Evolutionary conservation across 2,113 vertebrate genomes (phyloP).

Genomic region (Aldabrachelys gigantea): DNA sequence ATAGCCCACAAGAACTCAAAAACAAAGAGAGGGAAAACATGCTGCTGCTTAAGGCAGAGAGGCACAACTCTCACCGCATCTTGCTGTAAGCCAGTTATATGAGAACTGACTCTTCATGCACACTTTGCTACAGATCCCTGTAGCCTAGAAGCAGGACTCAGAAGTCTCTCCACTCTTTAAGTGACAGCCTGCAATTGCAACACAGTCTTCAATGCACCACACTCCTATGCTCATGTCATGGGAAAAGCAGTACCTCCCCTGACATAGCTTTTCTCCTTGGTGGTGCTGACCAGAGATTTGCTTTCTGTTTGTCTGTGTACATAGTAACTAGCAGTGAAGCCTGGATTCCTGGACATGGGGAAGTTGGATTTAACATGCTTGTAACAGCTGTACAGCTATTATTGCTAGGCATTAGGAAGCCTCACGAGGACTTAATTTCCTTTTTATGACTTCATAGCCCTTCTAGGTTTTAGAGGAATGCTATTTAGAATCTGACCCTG

Average conservation of each 20-base stretch:
- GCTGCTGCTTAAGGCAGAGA: neutral
- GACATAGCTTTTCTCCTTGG: neutral
- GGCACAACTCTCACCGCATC: neutral
- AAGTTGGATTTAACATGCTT: neutral
- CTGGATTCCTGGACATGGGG: neutral
- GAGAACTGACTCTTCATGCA: neutral
- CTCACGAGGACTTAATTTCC: neutral
- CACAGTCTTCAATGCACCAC: neutral
- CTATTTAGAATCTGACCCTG: too few species aligned
- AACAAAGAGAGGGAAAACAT: neutral
- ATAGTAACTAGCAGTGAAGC: neutral
- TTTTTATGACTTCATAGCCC: neutral
- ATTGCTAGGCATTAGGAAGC: neutral
- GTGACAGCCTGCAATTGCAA: neutral
- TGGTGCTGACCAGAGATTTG: neutral
- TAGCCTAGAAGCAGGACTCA: neutral
- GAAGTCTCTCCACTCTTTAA: neutral
- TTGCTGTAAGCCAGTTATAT: neutral
- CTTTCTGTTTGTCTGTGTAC: neutral
- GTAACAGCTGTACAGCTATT: neutral
- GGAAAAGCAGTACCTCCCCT: neutral
- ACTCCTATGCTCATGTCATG: neutral
- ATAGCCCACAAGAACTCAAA: neutral
- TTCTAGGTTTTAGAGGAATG: neutral
- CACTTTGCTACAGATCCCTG: neutral